phyloP scores from a whole-genome alignment of 2,888 invertebrate genomes.

The Germaria angustata region DNA sequence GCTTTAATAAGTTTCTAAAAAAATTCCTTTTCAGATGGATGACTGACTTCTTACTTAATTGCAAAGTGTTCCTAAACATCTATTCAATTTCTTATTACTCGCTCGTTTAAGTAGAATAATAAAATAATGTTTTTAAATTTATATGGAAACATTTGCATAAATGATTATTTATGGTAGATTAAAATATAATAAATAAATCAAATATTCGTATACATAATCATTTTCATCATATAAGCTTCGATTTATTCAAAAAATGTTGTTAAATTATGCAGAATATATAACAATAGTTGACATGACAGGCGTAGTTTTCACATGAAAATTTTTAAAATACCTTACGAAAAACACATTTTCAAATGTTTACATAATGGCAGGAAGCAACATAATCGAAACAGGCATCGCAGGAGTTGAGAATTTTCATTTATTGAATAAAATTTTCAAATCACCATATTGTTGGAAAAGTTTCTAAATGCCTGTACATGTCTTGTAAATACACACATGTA shows the following conservation, averaged over 20 bases:
- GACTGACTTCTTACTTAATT: no score
- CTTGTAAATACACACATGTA: background rate
- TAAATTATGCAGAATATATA: conserved; percentile 16
- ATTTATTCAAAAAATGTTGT: background rate
- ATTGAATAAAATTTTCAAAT: background rate
- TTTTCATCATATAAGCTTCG: conserved; percentile 9
- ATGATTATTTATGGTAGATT: no score
- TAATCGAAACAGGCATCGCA: background rate
- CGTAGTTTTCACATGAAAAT: conserved; percentile 1
- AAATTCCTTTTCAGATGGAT: no score
- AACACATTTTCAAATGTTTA: background rate
- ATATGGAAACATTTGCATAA: no score
- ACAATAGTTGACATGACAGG: background rate
- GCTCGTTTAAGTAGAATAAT: no score
- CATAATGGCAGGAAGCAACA: background rate
- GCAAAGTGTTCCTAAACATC: no score
- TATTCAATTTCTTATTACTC: no score
- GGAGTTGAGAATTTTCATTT: background rate
- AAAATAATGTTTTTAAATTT: no score
- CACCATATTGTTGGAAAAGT: background rate
- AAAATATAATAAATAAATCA: conserved; percentile 3
- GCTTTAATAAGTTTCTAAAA: no score
- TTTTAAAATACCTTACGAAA: background rate
- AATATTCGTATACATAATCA: conserved; percentile 20
- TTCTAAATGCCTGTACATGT: background rate